Conservation (phyloP, 2,797 vertebrate genomes). For the Decapterus maruadsi region DNA sequence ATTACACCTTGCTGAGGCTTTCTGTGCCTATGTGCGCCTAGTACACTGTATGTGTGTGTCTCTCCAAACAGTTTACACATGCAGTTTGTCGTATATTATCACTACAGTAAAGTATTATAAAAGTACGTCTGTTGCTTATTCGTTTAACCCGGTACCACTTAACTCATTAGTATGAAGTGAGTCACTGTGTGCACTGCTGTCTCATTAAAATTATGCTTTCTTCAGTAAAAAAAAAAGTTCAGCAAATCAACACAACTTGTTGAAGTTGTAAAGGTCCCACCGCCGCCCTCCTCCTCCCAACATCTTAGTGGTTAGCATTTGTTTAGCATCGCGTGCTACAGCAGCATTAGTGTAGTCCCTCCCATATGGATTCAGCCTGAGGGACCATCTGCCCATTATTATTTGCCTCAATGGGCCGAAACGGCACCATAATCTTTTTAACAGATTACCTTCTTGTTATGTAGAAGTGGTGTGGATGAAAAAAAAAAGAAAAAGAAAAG, state of each 20-base stretch:
- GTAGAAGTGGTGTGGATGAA: constrained; percentile 31
- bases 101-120: not conserved
- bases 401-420: constrained; percentile 77
- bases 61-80: not conserved
- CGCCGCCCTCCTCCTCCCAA: not conserved
- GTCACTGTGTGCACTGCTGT: constrained; percentile 7
- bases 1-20: constrained; percentile 65
- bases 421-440: constrained; percentile 79
- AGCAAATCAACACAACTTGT: constrained; percentile 33
- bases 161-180: not conserved
- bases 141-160: constrained; percentile 5
- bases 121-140: constrained; percentile 9
- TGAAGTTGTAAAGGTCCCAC: constrained; percentile 30
- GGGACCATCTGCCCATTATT: constrained; percentile 82
- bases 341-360: constrained; percentile 68
- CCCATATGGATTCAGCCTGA: constrained; percentile 74
- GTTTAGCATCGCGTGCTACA: constrained; percentile 74
- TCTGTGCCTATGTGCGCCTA: not conserved
- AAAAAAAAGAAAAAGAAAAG: not conserved
- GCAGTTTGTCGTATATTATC: not conserved
- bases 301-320: constrained; percentile 51
- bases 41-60: not conserved
- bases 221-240: constrained; percentile 15
- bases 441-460: constrained; percentile 75
- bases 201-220: not conserved